Evolutionary conservation across 1,140 invertebrate genomes (phyloP), one percentile per base, ranked within the genome.

Genomic region (Bombus impatiens): DNA sequence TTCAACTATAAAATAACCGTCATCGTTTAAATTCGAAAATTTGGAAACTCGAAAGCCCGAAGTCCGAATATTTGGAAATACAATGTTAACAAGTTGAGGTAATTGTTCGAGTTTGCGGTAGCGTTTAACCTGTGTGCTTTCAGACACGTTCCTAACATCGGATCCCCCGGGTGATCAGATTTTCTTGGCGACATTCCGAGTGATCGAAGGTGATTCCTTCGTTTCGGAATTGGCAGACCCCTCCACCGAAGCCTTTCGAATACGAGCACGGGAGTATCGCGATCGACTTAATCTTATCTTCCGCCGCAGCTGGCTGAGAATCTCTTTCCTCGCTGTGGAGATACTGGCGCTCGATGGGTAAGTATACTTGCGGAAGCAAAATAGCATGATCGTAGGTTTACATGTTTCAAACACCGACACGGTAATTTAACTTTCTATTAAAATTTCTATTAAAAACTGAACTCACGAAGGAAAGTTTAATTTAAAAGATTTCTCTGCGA

Each of bases 291-390:
- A 97, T 95, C 94, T 97, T n/a, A 94, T 97, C 10, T 97, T 98
- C 91, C 96, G 96, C 42, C 96, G 97, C 85, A 98, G 97, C 82
- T 95, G 96, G 85, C 93, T 98, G 15, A 96, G 96, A 88, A 95
- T 97, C 71, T 96, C 97, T 78, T 98, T 97, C 93, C 94, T 97
- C 28, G 95, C 96, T 3, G 96, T 96, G 28, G 97, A 98, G 89
- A 96, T 98, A 72, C 95, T 98, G 13, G 97, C 97, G 42, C 96
- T 98, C 44, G 97, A 98, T 94, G 98, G 97, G 98, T 98, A 95
- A 93, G 91, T 90, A 25, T 10, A 42, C 47, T 10, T 22, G 32
- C 9, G 9, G 10, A 10, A 68, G 8, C 32, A 35, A 74, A 35
- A 74, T 82, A 62, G 37, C 62, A 42, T 0, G 47, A 53, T 22